A percentile compares a stretch with the other conserved stretches of the same genome.
These are phyloP conservation scores for Aramus guarauna DNA, from an alignment of 2,113 vertebrate species.

Conservation along the genomic window DNA sequence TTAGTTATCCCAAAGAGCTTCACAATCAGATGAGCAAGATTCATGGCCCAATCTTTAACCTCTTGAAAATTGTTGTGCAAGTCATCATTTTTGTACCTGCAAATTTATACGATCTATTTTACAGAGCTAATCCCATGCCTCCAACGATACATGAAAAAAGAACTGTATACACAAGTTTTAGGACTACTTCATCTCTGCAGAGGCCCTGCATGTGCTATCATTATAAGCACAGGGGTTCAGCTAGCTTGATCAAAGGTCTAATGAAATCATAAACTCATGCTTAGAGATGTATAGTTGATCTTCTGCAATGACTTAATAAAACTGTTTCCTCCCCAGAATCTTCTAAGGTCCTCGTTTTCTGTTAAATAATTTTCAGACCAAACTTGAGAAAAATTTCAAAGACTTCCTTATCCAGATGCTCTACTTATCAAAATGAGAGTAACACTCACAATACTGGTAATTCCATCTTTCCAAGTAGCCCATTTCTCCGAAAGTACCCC, in stretches of 20 bases:
- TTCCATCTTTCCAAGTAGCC: not conserved
- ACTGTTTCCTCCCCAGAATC: not conserved
- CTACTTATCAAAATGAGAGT: not conserved
- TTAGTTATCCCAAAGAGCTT: not conserved
- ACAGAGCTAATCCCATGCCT: not conserved
- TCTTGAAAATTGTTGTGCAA: not conserved
- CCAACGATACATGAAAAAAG: not conserved
- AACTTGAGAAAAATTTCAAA: not conserved
- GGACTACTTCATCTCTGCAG: not conserved
- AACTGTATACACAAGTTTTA: not conserved
- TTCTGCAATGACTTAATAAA: not conserved
- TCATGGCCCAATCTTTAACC: not conserved
- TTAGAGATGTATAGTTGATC: not conserved
- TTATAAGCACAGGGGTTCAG: not conserved
- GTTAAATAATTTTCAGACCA: not conserved
- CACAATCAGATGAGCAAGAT: not conserved
- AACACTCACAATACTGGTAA: not conserved
- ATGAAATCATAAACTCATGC: not conserved
- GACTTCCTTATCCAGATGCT: not conserved
- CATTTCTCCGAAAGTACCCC: not conserved
- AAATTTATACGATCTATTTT: not conserved
- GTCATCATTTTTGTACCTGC: not conserved
- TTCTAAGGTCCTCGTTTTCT: not conserved
- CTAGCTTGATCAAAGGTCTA: not conserved
- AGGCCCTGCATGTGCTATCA: not conserved